Evolutionary conservation across 2,113 vertebrate species (phyloP).

Genomic region (Microtus pennsylvanicus): DNA sequence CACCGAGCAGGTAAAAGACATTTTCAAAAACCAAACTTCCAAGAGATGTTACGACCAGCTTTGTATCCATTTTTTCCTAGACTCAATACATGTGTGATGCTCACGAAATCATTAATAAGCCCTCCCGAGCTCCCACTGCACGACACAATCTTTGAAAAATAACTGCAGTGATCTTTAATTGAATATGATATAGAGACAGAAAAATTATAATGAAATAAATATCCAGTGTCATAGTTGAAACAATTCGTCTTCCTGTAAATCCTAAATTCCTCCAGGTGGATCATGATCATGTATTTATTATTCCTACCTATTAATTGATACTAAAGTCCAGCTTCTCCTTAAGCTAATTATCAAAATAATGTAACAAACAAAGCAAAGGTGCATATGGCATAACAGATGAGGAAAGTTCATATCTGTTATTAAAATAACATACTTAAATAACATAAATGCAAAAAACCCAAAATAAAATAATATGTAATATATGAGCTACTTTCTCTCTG

Average conservation of each 20-base stretch:
- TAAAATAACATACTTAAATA: background rate
- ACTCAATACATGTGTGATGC: background rate
- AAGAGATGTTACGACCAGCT: background rate
- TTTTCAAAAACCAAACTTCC: slow-evolving; percentile 40
- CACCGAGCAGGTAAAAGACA: slow-evolving; percentile 50
- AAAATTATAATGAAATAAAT: slow-evolving; percentile 37
- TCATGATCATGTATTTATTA: background rate
- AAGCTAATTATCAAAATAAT: slow-evolving; percentile 55
- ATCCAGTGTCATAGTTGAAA: slow-evolving; percentile 3
- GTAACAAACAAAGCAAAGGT: background rate
- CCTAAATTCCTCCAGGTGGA: background rate
- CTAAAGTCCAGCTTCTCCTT: slow-evolving; percentile 35
- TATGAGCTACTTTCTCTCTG: background rate
- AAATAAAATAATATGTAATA: slow-evolving; percentile 41
- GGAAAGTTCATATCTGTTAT: background rate
- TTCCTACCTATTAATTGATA: background rate
- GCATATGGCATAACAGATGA: background rate
- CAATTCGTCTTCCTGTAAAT: slow-evolving; percentile 57
- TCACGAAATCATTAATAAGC: background rate
- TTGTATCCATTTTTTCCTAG: slow-evolving; percentile 42
- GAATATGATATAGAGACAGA: slow-evolving; percentile 28
- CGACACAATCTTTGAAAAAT: slow-evolving; percentile 30
- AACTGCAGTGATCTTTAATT: background rate
- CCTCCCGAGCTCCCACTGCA: background rate
- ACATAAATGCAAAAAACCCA: background rate